phyloP scores from a whole-genome alignment of 2,113 vertebrate species.

The Festucalex cinctus region DNA sequence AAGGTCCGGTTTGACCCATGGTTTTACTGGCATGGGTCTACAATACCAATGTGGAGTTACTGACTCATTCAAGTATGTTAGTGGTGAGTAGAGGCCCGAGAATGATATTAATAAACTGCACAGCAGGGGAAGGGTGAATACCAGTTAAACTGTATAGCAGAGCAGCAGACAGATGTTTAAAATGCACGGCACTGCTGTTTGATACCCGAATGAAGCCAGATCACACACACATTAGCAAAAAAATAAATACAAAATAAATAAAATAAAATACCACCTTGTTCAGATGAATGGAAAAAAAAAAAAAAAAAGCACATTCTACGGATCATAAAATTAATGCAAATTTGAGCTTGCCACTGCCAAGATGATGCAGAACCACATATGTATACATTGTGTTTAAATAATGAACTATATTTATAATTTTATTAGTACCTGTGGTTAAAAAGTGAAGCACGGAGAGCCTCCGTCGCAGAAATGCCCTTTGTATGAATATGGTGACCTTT shows the following conservation, averaged over 20 bases:
- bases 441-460: too few relatives aligned
- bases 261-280: constrained; percentile 11
- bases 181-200: constrained; percentile 9
- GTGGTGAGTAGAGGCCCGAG: constrained; percentile 10
- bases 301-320: not conserved
- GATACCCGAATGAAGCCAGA: constrained; percentile 14
- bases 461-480: too few relatives aligned
- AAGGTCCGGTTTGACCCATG: constrained; percentile 30
- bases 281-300: constrained; percentile 22
- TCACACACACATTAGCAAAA: constrained; percentile 6
- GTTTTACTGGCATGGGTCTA: constrained; percentile 35
- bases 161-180: constrained; percentile 23
- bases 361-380: too few relatives aligned
- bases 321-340: not conserved
- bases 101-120: constrained; percentile 16
- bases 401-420: too few relatives aligned
- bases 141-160: constrained; percentile 16
- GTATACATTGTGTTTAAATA: too few relatives aligned
- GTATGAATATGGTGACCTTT: too few relatives aligned
- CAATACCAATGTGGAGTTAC: constrained; percentile 9
- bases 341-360: too few relatives aligned
- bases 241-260: not conserved
- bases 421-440: too few relatives aligned
- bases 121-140: constrained; percentile 6
- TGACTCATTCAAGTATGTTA: constrained; percentile 23